A percentile compares a stretch with the other conserved stretches of the same genome.
These are phyloP conservation scores for Athene cunicularia DNA, from an alignment of 2,113 vertebrate species.

Conservation along the genomic window DNA sequence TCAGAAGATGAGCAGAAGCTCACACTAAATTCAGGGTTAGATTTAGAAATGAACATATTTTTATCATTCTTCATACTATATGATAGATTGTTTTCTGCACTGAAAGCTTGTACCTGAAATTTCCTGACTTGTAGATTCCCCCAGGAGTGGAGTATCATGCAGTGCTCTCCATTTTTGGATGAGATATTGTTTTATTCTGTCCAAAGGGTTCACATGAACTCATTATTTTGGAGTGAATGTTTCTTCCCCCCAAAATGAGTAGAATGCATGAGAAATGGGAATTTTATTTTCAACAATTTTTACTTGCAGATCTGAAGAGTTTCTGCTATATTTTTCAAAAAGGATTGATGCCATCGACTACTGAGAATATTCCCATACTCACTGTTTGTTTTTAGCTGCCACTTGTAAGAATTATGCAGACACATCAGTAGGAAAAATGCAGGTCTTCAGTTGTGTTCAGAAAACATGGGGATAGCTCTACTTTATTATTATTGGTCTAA, in stretches of 20 bases:
- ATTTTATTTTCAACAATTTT: not conserved
- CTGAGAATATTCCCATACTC: not conserved
- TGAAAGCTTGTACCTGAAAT: not conserved
- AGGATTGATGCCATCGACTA: not conserved
- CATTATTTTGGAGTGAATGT: not conserved
- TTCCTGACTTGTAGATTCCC: not conserved
- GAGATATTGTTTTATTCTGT: not conserved
- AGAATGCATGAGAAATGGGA: not conserved
- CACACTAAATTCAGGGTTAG: not conserved
- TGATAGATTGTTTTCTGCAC: not conserved
- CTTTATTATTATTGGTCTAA: conserved; percentile 61
- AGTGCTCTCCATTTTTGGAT: not conserved
- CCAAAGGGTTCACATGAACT: not conserved
- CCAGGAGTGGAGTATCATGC: not conserved
- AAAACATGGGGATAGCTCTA: not conserved
- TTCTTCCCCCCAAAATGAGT: not conserved
- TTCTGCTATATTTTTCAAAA: not conserved
- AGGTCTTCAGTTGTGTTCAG: not conserved
- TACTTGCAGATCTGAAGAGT: not conserved
- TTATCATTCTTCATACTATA: not conserved
- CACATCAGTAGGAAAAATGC: not conserved
- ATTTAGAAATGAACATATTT: not conserved
- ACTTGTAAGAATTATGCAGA: conserved; percentile 33
- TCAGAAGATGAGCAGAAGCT: not conserved
- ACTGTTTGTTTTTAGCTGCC: not conserved